These are phyloP conservation scores for Apomyelois bistriatella DNA, from an alignment of 2,888 invertebrate genomes.

Conservation along the genomic window DNA sequence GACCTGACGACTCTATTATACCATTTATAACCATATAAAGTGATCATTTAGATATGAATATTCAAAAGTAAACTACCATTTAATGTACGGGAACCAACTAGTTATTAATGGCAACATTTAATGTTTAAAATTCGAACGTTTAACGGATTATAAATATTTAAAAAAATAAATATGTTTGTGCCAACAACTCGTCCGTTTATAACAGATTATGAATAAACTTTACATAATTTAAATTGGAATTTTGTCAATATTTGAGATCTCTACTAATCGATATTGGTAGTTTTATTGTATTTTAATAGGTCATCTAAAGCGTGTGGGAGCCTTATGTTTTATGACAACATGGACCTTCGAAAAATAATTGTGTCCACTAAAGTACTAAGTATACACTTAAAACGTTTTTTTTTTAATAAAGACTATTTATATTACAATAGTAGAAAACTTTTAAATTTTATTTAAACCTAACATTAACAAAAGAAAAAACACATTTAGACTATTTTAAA, in stretches of 20 bases:
- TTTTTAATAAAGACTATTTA: too few species aligned
- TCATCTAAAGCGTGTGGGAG: constrained; percentile 1
- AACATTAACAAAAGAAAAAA: too few species aligned
- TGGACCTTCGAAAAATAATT: neutral
- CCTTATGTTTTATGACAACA: constrained; percentile 3
- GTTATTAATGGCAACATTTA: neutral
- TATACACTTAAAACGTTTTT: too few species aligned
- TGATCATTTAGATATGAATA: neutral
- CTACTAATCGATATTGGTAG: constrained; percentile 2
- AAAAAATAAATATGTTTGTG: constrained; percentile 2
- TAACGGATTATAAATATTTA: neutral
- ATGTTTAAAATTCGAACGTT: neutral
- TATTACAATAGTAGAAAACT: too few species aligned
- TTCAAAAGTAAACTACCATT: neutral
- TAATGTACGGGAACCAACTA: neutral
- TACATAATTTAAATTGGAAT: constrained; percentile 5
- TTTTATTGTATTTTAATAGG: neutral
- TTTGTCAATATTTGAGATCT: constrained; percentile 14
- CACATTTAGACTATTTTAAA: too few species aligned
- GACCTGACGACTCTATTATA: neutral
- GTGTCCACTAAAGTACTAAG: neutral
- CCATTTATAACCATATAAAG: neutral
- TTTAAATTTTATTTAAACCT: too few species aligned
- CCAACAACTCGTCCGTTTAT: constrained; percentile 4
- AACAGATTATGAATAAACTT: constrained; percentile 9